Base-by-base conservation (phyloP, 2,797 vertebrate genomes). In the Cirrhinus molitorella region DNA sequence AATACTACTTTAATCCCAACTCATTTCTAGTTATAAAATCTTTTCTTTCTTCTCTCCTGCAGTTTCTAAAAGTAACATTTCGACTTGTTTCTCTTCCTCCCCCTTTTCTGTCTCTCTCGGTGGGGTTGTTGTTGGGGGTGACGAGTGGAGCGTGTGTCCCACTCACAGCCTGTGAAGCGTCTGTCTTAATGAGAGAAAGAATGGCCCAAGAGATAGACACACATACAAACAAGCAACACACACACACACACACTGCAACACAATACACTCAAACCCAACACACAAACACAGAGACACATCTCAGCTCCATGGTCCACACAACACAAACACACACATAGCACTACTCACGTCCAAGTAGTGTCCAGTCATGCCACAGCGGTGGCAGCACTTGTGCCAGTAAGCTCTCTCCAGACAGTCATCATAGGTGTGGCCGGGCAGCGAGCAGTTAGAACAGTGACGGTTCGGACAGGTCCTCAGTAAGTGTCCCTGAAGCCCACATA, bases 281-380 rank as follows among this genome's bases (percentile, higher is more conserved):
- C 90, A 89, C 47, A 76, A 2, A 34, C 65, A 79, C 53, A 61
- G 51, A 53, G 45, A 63, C 59, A 63, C 7, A 63, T 63, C 59
- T 61, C 25, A 61, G 23, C 57, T 63, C 59, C 25, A 61, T 28
- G 59, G 59, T 28, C 59, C 25, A 88, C 85, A 89, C 45, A 9
- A 25, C 63, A 23, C 67, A 5, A 28, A 63, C 67, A 71, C 65
- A 67, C 31, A 79, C 7, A 53, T 2, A 9, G 21, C 61, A 53
- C 4, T 91, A 97, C 98, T 98, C 92, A 99, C 98, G 9, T 98
- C 97, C 82, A 92, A 91, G 65, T 95, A 96, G 93, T 99, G 98
- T 2, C 98, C 97, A 19, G 79, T 95, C 96, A 97, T 97, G 85
- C 87, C 85, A 83, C 98, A 99, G 86, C 97, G 97, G 71, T 94